These are phyloP conservation scores for Lydus trimaculatus DNA, from an alignment of 2,888 invertebrate genomes.

Conservation along the genomic window DNA sequence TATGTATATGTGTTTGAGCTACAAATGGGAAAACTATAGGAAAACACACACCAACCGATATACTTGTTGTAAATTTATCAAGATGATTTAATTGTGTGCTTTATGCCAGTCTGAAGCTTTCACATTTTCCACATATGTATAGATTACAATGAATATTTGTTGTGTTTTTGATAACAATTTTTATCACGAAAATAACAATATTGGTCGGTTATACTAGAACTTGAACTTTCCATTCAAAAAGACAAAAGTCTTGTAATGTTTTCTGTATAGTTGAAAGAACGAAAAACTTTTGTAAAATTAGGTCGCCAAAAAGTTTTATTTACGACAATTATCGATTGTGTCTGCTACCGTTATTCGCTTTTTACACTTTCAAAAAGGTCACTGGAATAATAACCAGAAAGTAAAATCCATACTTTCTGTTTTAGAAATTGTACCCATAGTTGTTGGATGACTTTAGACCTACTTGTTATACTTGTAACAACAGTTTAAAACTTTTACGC, in stretches of 20 bases:
- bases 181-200: neutral
- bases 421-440: constrained; percentile 49
- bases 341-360: constrained; percentile 8
- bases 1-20: constrained; percentile 5
- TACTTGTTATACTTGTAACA: constrained; percentile 56
- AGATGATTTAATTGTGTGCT: constrained; percentile 30
- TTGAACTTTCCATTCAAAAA: neutral
- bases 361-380: constrained; percentile 21
- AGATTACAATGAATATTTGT: constrained; percentile 13
- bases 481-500: constrained; percentile 55
- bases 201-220: neutral
- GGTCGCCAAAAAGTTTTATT: constrained; percentile 32
- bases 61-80: constrained; percentile 30
- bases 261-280: neutral
- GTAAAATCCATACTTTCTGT: constrained; percentile 42
- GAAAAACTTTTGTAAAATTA: constrained; percentile 31
- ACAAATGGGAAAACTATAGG: constrained; percentile 26
- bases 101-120: neutral
- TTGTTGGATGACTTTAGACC: constrained; percentile 51
- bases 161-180: neutral
- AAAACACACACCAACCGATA: constrained; percentile 28
- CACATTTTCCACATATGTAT: constrained; percentile 16
- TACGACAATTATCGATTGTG: constrained; percentile 33
- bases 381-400: constrained; percentile 22
- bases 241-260: neutral